These are phyloP conservation scores for Idaea biselata DNA, from an alignment of 2,888 invertebrate genomes.

Conservation along the genomic window DNA sequence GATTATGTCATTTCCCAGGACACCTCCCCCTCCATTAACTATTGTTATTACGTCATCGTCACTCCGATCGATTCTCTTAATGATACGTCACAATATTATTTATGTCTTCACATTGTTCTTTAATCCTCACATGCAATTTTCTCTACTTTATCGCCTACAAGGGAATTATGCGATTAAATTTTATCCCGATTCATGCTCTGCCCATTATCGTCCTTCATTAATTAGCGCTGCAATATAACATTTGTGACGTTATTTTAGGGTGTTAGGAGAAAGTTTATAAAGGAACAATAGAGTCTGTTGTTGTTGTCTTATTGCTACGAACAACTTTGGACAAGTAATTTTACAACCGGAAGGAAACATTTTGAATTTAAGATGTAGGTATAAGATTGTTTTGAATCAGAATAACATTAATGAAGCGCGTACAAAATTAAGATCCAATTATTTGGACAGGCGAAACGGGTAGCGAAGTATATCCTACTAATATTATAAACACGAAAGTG, in stretches of 20 bases:
- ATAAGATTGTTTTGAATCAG: neutral
- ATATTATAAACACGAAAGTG: no score
- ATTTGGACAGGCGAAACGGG: neutral
- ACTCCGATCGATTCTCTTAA: slow-evolving; percentile 41
- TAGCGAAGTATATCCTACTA: no score
- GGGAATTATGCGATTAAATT: slow-evolving; percentile 20
- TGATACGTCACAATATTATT: slow-evolving; percentile 51
- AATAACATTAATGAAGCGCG: neutral
- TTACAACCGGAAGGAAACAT: neutral
- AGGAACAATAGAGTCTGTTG: neutral
- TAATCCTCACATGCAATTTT: slow-evolving; percentile 25
- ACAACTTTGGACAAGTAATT: neutral
- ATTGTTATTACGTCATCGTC: slow-evolving; percentile 36
- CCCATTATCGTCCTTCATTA: neutral
- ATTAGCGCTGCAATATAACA: slow-evolving; percentile 1
- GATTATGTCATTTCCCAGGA: slow-evolving; percentile 60
- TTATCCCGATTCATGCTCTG: slow-evolving; percentile 5
- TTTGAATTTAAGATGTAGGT: neutral
- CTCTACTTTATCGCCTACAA: slow-evolving; percentile 20
- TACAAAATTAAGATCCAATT: neutral
- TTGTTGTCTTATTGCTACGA: neutral
- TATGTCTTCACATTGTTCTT: slow-evolving; percentile 32
- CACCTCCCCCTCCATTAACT: slow-evolving; percentile 36
- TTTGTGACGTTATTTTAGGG: neutral
- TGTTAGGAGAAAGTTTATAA: neutral